Base-by-base conservation (phyloP, 2,797 vertebrate genomes). In the Chrysocyon brachyurus region DNA sequence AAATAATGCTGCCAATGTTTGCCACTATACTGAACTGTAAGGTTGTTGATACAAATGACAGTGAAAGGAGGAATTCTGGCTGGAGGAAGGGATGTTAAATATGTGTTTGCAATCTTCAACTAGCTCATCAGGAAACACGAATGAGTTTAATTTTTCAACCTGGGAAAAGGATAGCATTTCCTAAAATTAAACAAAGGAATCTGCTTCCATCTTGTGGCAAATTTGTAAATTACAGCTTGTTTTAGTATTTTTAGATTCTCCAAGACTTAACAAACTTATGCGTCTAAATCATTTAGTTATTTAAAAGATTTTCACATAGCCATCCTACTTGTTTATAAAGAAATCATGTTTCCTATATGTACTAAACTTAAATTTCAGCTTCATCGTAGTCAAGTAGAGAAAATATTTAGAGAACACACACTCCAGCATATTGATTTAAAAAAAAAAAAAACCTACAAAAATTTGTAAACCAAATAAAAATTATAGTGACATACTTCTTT, bases 201-300 rank as follows among this genome's bases (percentile, higher is more conserved):
- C 94, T 98, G 97, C 84, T 16, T 28, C 98, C 98, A 98, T 98
- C 98, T 87, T 24, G 98, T 97, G 98, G 92, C 31, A 4, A 2
- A 2, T 0, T 12, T 63, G n/a, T 15, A 98, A 95, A 94, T 94
- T 95, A 91, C 98, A 97, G 0, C 9, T 0, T 84, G 9, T 36
- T 84, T 95, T 75, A 85, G 2, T 64, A 88, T 92, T 87, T 92
- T 33, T n/a, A n/a, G 46, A 15, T 9, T 56, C 16, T 40, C 28
- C 12, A 49, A 86, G 17, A 64, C 56, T 88, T 79, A 85, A 85
- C 46, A 63, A 95, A 57, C 6, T 5, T 28, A 33, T 36, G 72
- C 15, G 49, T 59, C 15, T 70, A 31, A 86, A 52, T 2, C 12
- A 36, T 49, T 81, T 90, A 61, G 61, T 87, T 33, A 1, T 70